Evolutionary conservation across 2,113 vertebrate genomes (phyloP), one percentile per base, ranked within the genome.

Genomic region (Myiopsitta monachus): DNA sequence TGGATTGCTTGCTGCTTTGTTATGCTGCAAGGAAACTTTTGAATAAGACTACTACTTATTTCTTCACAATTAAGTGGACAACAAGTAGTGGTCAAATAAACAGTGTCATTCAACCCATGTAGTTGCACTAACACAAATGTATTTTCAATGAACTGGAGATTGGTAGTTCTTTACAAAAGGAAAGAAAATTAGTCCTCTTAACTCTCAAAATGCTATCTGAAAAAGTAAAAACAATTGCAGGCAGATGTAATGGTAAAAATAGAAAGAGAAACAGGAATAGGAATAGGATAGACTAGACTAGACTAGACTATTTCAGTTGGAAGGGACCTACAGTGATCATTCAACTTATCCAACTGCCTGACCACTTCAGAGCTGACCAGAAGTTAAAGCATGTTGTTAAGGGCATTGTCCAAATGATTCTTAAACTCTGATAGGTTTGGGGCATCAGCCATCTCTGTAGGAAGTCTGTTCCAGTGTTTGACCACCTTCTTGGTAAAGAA

Each of bases 41-140:
- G 14, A 66, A 7, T 64, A n/a, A 77, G 39, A 17, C 31, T 64
- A 18, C 14, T 76, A 79, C 51, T 52, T 87, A 80, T 68, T 83
- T 87, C 43, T 93, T 80, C 61, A 44, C 43, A 51, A 14, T 14
- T 24, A 31, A 73, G 19, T 64, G 57, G 44, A 55, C 69, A 80
- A 59, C 23, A 67, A 49, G 14, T 18, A 38, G 28, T 31, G 16
- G 12, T 83, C 73, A 83, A 74, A 72, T 17, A 47, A 70, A 57
- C 7, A 46, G 23, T 36, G n/a, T 38, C 24, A 39, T 47, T 64
- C 76, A 83, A 59, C 21, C 21, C 18, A 52, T 0, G 0, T 5
- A 11, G 62, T 57, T 57, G 36, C 30, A 67, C 7, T 52, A 76
- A 52, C 10, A 27, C 5, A 47, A 52, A 52, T 75, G 41, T 70